phyloP scores from a whole-genome alignment of 2,113 vertebrate genomes.

The Vimba vimba region DNA sequence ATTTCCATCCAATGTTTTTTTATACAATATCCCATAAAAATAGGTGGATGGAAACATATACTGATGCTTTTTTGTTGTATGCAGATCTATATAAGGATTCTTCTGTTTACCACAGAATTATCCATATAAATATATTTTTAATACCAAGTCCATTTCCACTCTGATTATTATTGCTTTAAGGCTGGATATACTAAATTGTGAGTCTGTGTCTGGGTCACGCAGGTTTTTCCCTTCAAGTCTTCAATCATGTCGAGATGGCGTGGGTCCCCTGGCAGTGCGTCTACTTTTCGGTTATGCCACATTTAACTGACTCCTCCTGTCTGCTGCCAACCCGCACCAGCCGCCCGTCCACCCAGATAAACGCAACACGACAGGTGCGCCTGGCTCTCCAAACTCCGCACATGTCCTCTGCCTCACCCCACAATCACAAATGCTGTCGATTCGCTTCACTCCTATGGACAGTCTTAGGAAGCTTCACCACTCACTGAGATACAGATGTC shows the following conservation, averaged over 20 bases:
- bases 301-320: slow-evolving; percentile 55
- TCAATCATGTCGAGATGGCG: slow-evolving; percentile 37
- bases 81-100: not conserved
- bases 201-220: slow-evolving; percentile 49
- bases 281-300: slow-evolving; percentile 52
- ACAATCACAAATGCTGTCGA: slow-evolving; percentile 9
- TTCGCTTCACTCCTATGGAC: not conserved
- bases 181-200: slow-evolving; percentile 38
- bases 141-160: not conserved
- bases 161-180: slow-evolving; percentile 24
- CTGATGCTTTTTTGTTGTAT: not conserved
- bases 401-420: slow-evolving; percentile 27
- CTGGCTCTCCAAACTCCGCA: slow-evolving; percentile 28
- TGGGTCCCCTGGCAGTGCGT: slow-evolving; percentile 42
- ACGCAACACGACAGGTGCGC: slow-evolving; percentile 51
- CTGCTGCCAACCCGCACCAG: slow-evolving; percentile 41
- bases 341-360: slow-evolving; percentile 47
- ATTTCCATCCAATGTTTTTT: too few species aligned
- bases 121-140: not conserved
- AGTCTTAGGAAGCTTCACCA: not conserved
- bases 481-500: not conserved
- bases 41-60: too few species aligned
- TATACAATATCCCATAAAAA: too few species aligned
- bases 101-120: not conserved
- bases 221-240: slow-evolving; percentile 41